phyloP scores from a whole-genome alignment of 2,888 invertebrate species.

The Pheosia gnoma region DNA sequence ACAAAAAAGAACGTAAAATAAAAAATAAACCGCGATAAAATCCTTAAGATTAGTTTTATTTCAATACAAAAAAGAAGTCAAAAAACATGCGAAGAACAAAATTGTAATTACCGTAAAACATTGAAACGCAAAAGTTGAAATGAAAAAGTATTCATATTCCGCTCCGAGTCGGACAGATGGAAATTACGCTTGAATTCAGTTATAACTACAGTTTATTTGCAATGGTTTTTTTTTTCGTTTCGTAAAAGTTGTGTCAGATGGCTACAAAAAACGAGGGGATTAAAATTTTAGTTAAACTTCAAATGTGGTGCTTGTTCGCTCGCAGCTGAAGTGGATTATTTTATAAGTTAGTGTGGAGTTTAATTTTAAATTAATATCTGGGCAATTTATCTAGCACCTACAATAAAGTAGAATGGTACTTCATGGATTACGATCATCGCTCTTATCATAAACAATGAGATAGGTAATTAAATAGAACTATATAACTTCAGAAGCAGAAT shows the following conservation, averaged over 20 bases:
- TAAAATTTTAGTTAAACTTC: conserved; percentile 21
- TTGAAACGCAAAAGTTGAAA: conserved; percentile 29
- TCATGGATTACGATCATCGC: not conserved
- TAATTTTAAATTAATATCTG: not conserved
- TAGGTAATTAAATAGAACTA: no score
- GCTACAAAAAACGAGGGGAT: conserved; percentile 19
- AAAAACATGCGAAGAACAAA: not conserved
- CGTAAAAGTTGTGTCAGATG: conserved; percentile 39
- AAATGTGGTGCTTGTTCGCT: not conserved
- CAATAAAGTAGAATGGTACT: not conserved
- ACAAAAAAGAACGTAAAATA: not conserved
- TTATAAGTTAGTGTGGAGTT: not conserved
- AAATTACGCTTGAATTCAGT: conserved; percentile 44
- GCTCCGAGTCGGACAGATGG: conserved; percentile 33
- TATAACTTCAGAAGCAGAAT: no score
- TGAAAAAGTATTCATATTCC: conserved; percentile 38
- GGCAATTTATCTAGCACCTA: not conserved
- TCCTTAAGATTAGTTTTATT: no score
- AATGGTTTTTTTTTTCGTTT: conserved; percentile 32
- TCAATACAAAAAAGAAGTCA: not conserved
- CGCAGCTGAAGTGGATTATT: not conserved
- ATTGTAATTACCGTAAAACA: conserved; percentile 33
- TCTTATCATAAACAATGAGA: no score
- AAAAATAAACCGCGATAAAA: no score
- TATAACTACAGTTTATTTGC: conserved; percentile 39